Evolutionary conservation across 2,888 invertebrate genomes (phyloP).

Genomic region (Tipula lateralis): DNA sequence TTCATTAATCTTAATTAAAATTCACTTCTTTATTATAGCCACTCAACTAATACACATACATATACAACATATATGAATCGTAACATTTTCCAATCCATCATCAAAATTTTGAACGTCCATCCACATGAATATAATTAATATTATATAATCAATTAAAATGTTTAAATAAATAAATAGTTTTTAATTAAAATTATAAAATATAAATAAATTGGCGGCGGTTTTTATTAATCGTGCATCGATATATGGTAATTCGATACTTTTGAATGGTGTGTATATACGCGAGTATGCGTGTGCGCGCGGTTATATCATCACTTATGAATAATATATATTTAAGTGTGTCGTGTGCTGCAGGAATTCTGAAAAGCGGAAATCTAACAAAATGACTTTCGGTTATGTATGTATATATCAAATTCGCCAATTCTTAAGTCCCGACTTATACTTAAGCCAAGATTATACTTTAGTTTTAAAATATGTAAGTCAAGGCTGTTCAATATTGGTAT

Average conservation of each 20-base stretch:
- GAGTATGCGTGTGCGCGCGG: background rate
- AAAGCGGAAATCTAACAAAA: background rate
- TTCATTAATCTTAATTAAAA: slow-evolving; percentile 19
- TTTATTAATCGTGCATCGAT: background rate
- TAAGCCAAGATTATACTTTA: background rate
- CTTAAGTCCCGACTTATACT: background rate
- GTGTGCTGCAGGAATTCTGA: background rate
- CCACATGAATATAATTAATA: background rate
- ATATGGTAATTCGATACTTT: background rate
- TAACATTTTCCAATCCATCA: background rate
- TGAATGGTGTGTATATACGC: too few relatives aligned
- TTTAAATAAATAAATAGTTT: background rate
- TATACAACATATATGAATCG: too few relatives aligned
- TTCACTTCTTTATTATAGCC: background rate
- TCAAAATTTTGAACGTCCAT: background rate
- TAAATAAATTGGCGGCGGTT: background rate
- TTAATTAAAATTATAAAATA: background rate
- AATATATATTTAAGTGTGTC: background rate
- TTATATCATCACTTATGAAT: background rate
- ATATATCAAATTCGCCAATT: background rate
- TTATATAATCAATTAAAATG: background rate
- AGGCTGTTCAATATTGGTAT: slow-evolving; percentile 11
- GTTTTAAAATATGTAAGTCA: background rate
- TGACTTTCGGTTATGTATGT: background rate
- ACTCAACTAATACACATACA: background rate